Evolutionary conservation across 2,888 invertebrate genomes (phyloP).

Genomic region (Selenia dentaria): DNA sequence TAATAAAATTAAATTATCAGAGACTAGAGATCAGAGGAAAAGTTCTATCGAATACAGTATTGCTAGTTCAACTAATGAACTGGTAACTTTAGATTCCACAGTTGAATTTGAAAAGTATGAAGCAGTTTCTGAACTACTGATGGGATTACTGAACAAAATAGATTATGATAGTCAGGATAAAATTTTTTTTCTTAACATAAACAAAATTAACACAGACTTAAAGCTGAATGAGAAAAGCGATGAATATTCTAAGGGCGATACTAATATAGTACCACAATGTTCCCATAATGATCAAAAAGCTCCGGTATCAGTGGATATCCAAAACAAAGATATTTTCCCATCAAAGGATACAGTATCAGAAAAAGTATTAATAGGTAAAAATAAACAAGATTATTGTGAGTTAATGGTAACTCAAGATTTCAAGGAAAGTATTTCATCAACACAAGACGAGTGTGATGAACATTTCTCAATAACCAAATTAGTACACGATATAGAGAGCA

Average conservation of each 20-base stretch:
- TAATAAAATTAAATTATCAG: constrained; percentile 19
- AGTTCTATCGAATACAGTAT: constrained; percentile 48
- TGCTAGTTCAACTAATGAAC: constrained; percentile 49
- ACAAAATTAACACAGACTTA: neutral
- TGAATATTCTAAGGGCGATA: too few relatives aligned
- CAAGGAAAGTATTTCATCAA: constrained; percentile 7
- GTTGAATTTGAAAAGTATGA: constrained; percentile 74
- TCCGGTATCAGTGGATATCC: neutral
- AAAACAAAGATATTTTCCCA: neutral
- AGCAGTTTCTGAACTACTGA: constrained; percentile 58
- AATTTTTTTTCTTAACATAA: constrained; percentile 7
- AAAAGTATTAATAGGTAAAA: neutral
- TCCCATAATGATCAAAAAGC: too few relatives aligned
- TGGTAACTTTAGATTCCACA: constrained; percentile 65
- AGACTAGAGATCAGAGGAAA: constrained; percentile 20
- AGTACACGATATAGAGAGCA: constrained; percentile 57
- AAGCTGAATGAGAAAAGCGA: neutral
- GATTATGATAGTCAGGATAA: constrained; percentile 35
- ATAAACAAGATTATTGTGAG: constrained; percentile 3
- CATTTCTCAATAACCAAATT: constrained; percentile 66
- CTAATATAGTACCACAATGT: too few relatives aligned
- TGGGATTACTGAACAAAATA: constrained; percentile 52
- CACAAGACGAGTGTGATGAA: constrained; percentile 27
- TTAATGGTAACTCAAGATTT: neutral
- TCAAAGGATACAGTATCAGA: neutral